Base-by-base conservation (phyloP, 2,888 invertebrate genomes). In the Pinctada fucata region DNA sequence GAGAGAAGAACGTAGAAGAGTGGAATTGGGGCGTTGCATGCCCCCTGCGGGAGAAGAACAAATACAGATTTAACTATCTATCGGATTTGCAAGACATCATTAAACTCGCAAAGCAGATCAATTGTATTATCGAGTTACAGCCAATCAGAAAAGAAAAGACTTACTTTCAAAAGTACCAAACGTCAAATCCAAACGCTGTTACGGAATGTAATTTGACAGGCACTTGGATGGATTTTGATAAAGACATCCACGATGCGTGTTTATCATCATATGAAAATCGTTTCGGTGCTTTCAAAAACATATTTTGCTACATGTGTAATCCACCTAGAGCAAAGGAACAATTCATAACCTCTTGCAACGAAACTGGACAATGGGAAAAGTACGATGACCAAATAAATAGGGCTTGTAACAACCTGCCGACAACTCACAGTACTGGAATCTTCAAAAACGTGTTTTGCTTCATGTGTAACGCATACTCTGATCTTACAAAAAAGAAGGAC, bases 301-400 rank as follows among this genome's bases (percentile, higher is more conserved):
- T 58, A 58, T 58, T 58, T 58, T 58, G 58, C 58, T 58, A 10
- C 58, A 58, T 58, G 58, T 58, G 58, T 13, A 58, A 58, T 58
- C 58, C 58, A 10, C 58, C 58, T 6, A 13, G 6, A 6, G 13
- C 58, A 6, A 13, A 58, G 58, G 58, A 6, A 58, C 58, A 6
- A 10, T 13, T 58, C 8, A 58, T 58, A 0, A 58, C 8, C 58
- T 58, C 58, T 10, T 58, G 58, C 1, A 58, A 58, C 13, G 13
- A 10, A 10, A 58, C 58, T 10, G 58, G 58, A 13, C 6, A 1
- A 58, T 58, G 58, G 58, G 8, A 58, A 13, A 6, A 58, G 13
- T 13, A 58, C 6, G 13, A 58, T 58, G 58, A 6, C 8, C 8
- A 10, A 6, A 13, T 58, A 10, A 58, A 58, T 10, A 13, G 13